Evolutionary conservation across 2,113 vertebrate genomes (phyloP), one percentile per base, ranked within the genome.

Genomic region (Corythornis cristatus): DNA sequence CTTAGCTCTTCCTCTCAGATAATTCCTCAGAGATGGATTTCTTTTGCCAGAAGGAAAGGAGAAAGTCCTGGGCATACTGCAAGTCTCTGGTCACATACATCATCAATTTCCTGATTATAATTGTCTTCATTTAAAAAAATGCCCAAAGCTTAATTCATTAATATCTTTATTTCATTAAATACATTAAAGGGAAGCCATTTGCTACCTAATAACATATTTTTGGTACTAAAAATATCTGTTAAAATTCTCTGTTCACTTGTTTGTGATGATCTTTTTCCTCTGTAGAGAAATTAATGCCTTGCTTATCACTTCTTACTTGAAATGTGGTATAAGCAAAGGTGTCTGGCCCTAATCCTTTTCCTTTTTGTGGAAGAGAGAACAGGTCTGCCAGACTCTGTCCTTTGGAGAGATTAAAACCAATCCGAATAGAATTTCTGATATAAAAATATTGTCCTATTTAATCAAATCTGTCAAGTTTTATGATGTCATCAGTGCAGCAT

Each of bases 161-260:
- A 92, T 94, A 51, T 33, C 73, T 96, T 88, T 86, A 91, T 90
- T 95, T 92, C 74, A 89, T 92, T 93, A 91, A 91, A 51, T 86
- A 72, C 78, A 48, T 94, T 86, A 51, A 84, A 51, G 35, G 82
- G 61, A 68, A 84, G 61, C 42, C 48, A 62, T 96, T 94, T 90
- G 48, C 83, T 93, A 56, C 79, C 65, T 94, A 78, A 81, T 93
- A 86, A 64, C 8, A 0, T 91, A 16, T n/a, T 88, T 40, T 74
- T 77, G 35, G 22, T 61, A 37, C 61, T 42, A 14, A 72, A 79
- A 75, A 58, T 37, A 26, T 14, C 6, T 53, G 5, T 31, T 58
- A 13, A 66, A 91, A n/a, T 78, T 29, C 31, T 64, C 53, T 40
- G 6, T 61, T 70, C 31, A 5, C 35, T 87, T 77, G 26, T 46